Evolutionary conservation across 2,797 vertebrate genomes (phyloP), one percentile per base, ranked within the genome.

Genomic region (Prunella strophiata): DNA sequence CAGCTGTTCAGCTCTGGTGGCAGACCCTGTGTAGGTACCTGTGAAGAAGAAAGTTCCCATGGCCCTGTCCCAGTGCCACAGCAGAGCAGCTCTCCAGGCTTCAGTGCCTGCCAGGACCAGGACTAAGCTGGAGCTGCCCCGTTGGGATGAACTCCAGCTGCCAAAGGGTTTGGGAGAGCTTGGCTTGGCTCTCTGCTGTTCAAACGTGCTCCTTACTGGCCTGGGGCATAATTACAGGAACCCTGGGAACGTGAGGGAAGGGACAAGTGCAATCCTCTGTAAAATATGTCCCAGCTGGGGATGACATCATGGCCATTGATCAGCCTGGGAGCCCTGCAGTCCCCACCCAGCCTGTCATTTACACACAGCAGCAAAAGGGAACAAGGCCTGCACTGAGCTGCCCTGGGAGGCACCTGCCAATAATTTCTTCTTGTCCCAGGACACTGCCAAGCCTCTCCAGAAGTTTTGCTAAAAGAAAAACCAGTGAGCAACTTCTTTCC

Each of bases 111-210:
- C 23, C 55, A 43, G 8, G 27, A 19, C 9, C 26, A 19, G 11
- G 29, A 38, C 16, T 40, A 3, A 11, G 66, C 13, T 8, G 16
- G 50, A 57, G 61, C 58, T 52, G 59, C 16, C 19, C 22, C 1
- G 0, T 0, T 32, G 1, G 3, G 34, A 16, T 10, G n/a, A 52
- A 27, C 38, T 32, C 61, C 70, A 36, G 9, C 9, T 36, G 32
- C 61, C 23, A 2, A 3, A 0, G 0, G 30, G 6, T 5, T 29
- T 8, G 25, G 2, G 9, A 57, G 30, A 26, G 19, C 43, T 38
- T 21, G 20, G 19, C 42, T 12, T 7, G 50, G 65, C 78, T 88
- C 51, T 27, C n/a, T 15, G 30, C 55, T 16, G 47, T 59, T 48
- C 26, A 19, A 15, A 66, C 2, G 1, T 29, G 47, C 85, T 73